A percentile compares a stretch with the other conserved stretches of the same genome.
Conservation (phyloP, 2,888 invertebrate genomes). For the Mactromeris polynyma region DNA sequence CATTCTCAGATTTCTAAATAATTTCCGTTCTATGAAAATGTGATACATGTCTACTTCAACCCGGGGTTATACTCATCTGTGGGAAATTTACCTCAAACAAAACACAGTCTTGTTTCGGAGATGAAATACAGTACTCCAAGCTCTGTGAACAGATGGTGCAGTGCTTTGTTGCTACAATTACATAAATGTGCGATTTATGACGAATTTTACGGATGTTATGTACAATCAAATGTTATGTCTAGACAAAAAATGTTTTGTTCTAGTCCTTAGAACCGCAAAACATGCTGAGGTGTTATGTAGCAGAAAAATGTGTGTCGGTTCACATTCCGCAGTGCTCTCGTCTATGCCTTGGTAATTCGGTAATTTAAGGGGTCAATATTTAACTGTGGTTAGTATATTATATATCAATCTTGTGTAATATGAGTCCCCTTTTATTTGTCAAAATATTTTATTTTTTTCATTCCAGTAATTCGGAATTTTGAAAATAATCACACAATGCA, state of each 20-base stretch:
- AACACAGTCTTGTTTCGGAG: background rate
- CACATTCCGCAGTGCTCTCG: background rate
- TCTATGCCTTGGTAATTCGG: background rate
- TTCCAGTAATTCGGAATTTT: too few relatives aligned
- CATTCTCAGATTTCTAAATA: background rate
- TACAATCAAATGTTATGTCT: slow-evolving; percentile 5
- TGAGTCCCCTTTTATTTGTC: too few relatives aligned
- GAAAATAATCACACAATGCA: too few relatives aligned
- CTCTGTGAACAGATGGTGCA: background rate
- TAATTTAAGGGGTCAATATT: too few relatives aligned
- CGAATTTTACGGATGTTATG: background rate
- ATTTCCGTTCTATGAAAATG: slow-evolving; percentile 17
- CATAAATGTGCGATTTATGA: slow-evolving; percentile 18
- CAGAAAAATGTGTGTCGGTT: background rate
- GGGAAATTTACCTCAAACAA: slow-evolving; percentile 1
- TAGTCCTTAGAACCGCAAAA: background rate
- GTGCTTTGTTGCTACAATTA: background rate
- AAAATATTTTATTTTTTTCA: too few relatives aligned
- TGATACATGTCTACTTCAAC: slow-evolving; percentile 6
- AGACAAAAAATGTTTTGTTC: slow-evolving; percentile 10
- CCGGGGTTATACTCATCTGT: background rate
- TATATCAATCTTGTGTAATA: too few relatives aligned
- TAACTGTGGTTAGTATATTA: too few relatives aligned
- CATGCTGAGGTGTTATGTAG: background rate
- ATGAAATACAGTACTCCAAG: background rate